phyloP scores from a whole-genome alignment of 2,888 invertebrate genomes.

The Cyaniris semiargus region DNA sequence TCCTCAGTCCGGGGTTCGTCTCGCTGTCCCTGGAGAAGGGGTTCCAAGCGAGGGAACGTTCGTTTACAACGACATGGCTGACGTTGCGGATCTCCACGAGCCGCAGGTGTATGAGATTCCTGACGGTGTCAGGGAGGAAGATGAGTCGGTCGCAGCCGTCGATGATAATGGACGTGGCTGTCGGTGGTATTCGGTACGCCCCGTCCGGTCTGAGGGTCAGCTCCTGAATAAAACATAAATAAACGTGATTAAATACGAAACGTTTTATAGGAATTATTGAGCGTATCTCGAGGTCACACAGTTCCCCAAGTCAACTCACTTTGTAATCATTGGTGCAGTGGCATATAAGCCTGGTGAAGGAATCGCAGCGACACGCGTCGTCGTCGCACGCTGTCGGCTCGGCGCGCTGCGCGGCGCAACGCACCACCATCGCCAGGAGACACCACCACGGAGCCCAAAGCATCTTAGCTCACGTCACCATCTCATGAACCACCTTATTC shows the following conservation, averaged over 20 bases:
- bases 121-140: constrained; percentile 81
- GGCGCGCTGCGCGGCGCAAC: constrained; percentile 52
- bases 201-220: constrained; percentile 81
- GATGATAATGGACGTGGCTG: constrained; percentile 82
- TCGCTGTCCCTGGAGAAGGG: constrained; percentile 81
- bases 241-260: neutral
- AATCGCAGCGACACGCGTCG: constrained; percentile 79
- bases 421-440: constrained; percentile 56
- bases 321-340: constrained; percentile 73
- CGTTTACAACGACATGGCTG: constrained; percentile 81
- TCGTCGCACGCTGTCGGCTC: constrained; percentile 75
- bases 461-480: constrained; percentile 71
- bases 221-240: constrained; percentile 63
- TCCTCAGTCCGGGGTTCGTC: constrained; percentile 82
- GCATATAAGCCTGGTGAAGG: constrained; percentile 79
- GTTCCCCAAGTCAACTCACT: constrained; percentile 49
- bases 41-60: constrained; percentile 82
- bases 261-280: neutral
- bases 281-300: neutral
- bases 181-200: constrained; percentile 73
- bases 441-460: constrained; percentile 64
- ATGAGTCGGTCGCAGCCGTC: constrained; percentile 83
- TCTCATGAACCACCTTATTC: constrained; percentile 50
- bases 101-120: constrained; percentile 82
- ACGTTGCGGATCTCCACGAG: constrained; percentile 83